phyloP scores from a whole-genome alignment of 2,888 invertebrate genomes.

The Steinernema carpocapsae region DNA sequence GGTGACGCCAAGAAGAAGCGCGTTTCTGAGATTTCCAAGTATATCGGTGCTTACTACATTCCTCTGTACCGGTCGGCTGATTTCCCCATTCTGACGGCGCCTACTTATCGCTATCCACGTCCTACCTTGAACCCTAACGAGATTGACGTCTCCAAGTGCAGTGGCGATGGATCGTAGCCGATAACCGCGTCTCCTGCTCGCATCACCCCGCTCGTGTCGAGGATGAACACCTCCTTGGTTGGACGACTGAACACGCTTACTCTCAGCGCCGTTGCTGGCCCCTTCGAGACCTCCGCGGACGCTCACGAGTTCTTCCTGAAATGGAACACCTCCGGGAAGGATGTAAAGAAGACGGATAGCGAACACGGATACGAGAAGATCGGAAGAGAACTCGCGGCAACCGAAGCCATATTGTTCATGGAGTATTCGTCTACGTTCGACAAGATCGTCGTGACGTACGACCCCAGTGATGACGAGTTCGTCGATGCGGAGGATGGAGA shows the following conservation, averaged over 20 bases:
- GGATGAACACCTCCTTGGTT: not conserved
- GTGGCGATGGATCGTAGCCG: not conserved
- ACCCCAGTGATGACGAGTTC: not conserved
- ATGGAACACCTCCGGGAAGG: conserved; percentile 2
- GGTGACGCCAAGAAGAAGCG: not conserved
- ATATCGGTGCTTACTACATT: conserved; percentile 9
- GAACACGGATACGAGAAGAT: not conserved
- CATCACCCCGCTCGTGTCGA: not conserved
- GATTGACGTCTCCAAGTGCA: not conserved
- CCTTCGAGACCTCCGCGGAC: not conserved
- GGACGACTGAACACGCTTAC: not conserved
- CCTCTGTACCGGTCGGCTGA: not conserved
- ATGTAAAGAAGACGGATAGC: not conserved
- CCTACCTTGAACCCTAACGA: not conserved
- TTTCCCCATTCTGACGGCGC: not conserved
- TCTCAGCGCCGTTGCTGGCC: not conserved
- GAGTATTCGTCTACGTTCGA: not conserved
- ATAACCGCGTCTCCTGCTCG: not conserved
- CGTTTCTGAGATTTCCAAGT: not conserved
- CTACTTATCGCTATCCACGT: conserved; percentile 1
- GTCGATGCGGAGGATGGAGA: conserved; percentile 8
- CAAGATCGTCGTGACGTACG: not conserved
- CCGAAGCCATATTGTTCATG: not conserved
- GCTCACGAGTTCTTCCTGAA: not conserved
- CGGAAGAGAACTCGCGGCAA: not conserved